Conservation (phyloP, 35 echinoderm and acorn worm species). For the Ptychodera flava region DNA sequence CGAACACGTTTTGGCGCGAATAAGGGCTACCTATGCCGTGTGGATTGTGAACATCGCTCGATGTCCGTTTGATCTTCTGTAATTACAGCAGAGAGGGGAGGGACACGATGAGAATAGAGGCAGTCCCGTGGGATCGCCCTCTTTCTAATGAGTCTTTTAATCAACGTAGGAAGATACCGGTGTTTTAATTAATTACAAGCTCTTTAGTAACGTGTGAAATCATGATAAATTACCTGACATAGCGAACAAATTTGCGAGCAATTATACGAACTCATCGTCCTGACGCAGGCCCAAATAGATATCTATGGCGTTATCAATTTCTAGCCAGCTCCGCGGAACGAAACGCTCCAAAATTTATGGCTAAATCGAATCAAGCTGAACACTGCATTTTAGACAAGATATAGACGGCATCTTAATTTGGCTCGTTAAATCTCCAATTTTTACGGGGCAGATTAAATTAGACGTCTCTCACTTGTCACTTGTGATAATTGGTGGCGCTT, state of each 20-base stretch:
- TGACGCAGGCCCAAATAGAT: background rate
- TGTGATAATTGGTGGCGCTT: background rate
- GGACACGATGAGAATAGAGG: no score
- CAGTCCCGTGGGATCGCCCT: background rate
- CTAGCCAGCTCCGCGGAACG: background rate
- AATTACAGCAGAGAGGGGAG: no score
- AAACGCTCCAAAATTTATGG: background rate
- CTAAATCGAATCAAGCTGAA: background rate
- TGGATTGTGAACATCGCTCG: no score
- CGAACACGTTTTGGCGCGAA: background rate
- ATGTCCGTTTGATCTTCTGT: no score
- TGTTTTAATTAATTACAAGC: background rate
- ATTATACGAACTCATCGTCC: background rate
- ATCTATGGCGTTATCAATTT: background rate
- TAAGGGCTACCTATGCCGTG: no score
- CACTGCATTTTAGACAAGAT: background rate
- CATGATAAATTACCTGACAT: background rate
- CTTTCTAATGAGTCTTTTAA: background rate
- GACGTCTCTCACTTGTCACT: background rate
- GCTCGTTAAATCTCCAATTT: background rate
- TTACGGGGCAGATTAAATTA: background rate
- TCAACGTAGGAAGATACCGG: background rate
- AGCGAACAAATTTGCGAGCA: background rate
- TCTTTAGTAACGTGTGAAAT: background rate
- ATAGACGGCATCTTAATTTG: background rate